Base-by-base conservation (phyloP, 2,888 invertebrate species). In the Germaria angustata region DNA sequence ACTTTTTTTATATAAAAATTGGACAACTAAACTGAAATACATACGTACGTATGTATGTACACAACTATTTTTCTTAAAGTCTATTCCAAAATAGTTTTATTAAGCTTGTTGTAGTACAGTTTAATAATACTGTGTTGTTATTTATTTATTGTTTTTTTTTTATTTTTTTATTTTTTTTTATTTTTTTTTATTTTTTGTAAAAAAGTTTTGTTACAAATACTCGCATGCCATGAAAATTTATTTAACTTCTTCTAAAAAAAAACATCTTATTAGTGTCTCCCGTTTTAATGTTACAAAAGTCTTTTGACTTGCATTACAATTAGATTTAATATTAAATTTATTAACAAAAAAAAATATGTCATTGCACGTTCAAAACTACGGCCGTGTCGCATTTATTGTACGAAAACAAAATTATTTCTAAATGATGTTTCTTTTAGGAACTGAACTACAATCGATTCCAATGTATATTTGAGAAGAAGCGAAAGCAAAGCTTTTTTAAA, bases 121-220 rank as follows among this genome's bases (percentile, higher is more conserved):
- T 55, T 41, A 55, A 55, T 69, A 69, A 69, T 69, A 69, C 53
- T 55, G 17, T 55, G 41, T 32, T 53, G 24, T 41, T 28, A n/a
- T 55, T 15, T 24, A 41, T 8, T n/a, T 53, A 22, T 53, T 55
- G 1, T n/a, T n/a, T n/a, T n/a, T n/a, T n/a, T n/a, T n/a, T n/a
- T n/a, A n/a, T n/a, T n/a, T n/a, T n/a, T n/a, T n/a, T n/a, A n/a
- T n/a, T n/a, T n/a, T n/a, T n/a, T n/a, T n/a, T n/a, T n/a, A n/a
- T n/a, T n/a, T n/a, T n/a, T n/a, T n/a, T n/a, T n/a, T n/a, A n/a
- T n/a, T 11, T 20, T 11, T 20, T 41, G 32, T 32, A 41, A 69
- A 68, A 51, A 68, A 22, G 13, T 32, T 4, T 36, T 11, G 2
- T 24, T 49, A 51, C 24, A 66, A 51, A 49, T 66, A 65, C 2